Conservation (phyloP, 2,888 invertebrate genomes). For the Watsonalla cultraria region DNA sequence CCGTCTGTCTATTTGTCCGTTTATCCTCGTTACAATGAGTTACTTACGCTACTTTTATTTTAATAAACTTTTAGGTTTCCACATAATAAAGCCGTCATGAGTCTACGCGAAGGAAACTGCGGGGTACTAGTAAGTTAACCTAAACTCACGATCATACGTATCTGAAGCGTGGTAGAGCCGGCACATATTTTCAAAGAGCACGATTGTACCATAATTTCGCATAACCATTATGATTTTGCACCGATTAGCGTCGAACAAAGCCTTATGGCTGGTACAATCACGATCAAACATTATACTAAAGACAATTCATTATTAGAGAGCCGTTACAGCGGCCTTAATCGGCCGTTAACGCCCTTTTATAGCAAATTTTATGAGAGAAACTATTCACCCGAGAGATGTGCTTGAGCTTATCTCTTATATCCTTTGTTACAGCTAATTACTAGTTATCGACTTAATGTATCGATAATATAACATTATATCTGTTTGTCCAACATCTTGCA, state of each 20-base stretch:
- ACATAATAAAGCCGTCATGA: no score
- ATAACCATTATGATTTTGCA: constrained; percentile 35
- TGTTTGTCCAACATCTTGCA: no score
- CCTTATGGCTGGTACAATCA: constrained; percentile 48
- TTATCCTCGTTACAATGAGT: no score
- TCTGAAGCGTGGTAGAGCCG: no score
- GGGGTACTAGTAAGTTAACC: no score
- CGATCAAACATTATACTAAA: constrained; percentile 70
- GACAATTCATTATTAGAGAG: constrained; percentile 78
- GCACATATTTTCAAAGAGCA: background rate
- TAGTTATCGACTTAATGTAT: constrained; percentile 2
- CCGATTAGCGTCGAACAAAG: constrained; percentile 49
- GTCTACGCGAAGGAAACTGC: no score
- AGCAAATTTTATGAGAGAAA: constrained; percentile 74
- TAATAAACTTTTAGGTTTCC: no score
- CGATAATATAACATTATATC: no score
- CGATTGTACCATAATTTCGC: constrained; percentile 16
- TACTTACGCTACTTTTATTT: no score
- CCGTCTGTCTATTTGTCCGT: no score
- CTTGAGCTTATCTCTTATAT: constrained; percentile 54
- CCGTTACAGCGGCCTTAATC: constrained; percentile 72
- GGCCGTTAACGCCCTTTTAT: constrained; percentile 78
- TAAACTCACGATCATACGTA: no score
- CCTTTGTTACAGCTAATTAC: constrained; percentile 63
- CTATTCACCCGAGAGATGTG: constrained; percentile 74